Evolutionary conservation across 2,888 invertebrate genomes (phyloP), one percentile per base, ranked within the genome.

Genomic region (Brachylomia viminalis): DNA sequence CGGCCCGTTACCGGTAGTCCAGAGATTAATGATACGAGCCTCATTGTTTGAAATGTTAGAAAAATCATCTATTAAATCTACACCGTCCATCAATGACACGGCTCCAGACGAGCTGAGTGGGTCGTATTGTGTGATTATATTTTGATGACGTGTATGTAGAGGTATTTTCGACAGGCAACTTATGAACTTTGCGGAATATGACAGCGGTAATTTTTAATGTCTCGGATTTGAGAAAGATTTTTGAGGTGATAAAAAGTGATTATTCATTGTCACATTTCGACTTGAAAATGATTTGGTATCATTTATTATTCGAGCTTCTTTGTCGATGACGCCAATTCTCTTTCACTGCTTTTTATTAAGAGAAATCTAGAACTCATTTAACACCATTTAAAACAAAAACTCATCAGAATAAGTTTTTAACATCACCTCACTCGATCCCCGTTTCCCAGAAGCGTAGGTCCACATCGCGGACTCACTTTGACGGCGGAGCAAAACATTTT

Each of bases 31-130:
- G 95, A 95, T 94, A 94, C 87, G 82, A 88, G 80, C 75, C 76
- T 93, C 92, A 93, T 95, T 94, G 94, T 95, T 94, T 95, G 93
- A 92, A 93, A 94, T 92, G 91, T 91, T 92, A 93, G 92, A 94
- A 95, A 94, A 95, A 93, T 94, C 92, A 91, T 92, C 91, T 92
- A 93, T 93, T 92, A 91, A 94, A 94, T 93, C 89, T 89, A 88
- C 84, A 71, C 86, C 86, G 89, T 91, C 88, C 82, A 90, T 90
- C 92, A 91, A 83, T 90, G 90, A 88, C 88, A 88, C 73, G 79
- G 79, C 84, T 83, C 82, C 78, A 86, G 80, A 82, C 80, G 83
- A 72, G 72, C 82, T 85, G 85, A 83, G 81, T 83, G 83, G 81
- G 73, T n/a, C n/a, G n/a, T 87, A 86, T 82, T 87, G 87, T 87